Conservation (phyloP, 2,888 invertebrate species). For the Neoscelio sp. region DNA sequence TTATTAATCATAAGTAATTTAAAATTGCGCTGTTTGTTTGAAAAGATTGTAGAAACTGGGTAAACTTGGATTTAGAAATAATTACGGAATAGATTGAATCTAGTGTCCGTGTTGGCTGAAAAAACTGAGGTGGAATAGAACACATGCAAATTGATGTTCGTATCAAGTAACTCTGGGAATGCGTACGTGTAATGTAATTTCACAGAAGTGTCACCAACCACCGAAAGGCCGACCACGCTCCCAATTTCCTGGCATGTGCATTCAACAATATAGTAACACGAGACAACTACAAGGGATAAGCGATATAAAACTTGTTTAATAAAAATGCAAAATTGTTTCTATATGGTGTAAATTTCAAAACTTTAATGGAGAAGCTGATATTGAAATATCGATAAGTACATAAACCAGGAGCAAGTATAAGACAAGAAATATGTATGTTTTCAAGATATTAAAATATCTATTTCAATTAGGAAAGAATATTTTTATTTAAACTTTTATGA, state of each 20-base stretch:
- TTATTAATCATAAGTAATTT: too few relatives aligned
- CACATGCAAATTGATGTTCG: slow-evolving; percentile 54
- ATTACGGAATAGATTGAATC: too few relatives aligned
- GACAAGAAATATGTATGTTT: neutral
- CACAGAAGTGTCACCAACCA: slow-evolving; percentile 60
- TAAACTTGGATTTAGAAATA: too few relatives aligned
- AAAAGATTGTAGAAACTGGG: too few relatives aligned
- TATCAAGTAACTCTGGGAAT: slow-evolving; percentile 54
- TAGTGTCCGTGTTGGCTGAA: neutral
- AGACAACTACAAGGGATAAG: slow-evolving; percentile 34
- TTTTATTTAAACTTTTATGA: too few relatives aligned
- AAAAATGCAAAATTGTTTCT: slow-evolving; percentile 58
- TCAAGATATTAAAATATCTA: neutral
- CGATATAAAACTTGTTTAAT: slow-evolving; percentile 56
- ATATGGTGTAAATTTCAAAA: slow-evolving; percentile 30
- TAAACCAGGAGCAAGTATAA: neutral
- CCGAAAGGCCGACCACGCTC: slow-evolving; percentile 56
- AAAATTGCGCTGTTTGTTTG: too few relatives aligned
- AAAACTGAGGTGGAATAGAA: slow-evolving; percentile 34
- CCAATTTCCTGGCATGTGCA: slow-evolving; percentile 63
- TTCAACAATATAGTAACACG: slow-evolving; percentile 51
- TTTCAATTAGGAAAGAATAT: neutral
- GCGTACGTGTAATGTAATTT: slow-evolving; percentile 60
- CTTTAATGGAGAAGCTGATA: slow-evolving; percentile 20
- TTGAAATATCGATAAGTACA: neutral